Evolutionary conservation across 2,113 vertebrate species (phyloP).

Genomic region (Phocoena phocoena): DNA sequence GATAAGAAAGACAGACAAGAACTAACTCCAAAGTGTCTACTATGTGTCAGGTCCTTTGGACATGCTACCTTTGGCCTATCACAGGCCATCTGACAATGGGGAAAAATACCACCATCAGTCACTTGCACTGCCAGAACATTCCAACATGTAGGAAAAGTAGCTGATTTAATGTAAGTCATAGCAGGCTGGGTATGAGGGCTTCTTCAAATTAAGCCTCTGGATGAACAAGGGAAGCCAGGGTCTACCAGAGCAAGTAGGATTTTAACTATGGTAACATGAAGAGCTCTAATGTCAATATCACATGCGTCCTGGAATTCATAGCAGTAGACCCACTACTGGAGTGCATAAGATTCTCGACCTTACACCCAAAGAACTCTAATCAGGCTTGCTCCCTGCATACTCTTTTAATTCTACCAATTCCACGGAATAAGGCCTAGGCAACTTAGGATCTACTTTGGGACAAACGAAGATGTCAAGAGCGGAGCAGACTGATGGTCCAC

Average conservation of each 20-base stretch:
- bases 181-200: fast-evolving
- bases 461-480: background rate
- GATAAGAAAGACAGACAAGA: background rate
- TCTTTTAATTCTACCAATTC: background rate
- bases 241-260: background rate
- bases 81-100: background rate
- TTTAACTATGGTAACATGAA: background rate
- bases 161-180: background rate
- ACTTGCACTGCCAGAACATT: background rate
- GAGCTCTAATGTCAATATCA: background rate
- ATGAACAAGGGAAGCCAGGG: background rate
- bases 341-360: background rate
- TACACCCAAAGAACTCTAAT: background rate
- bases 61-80: background rate
- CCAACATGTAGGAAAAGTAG: background rate
- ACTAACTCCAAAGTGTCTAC: background rate
- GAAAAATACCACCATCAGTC: background rate
- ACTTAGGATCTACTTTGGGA: background rate
- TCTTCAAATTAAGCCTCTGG: background rate
- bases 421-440: background rate
- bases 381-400: background rate
- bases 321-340: fast-evolving
- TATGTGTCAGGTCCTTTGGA: background rate
- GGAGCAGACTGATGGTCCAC: background rate
- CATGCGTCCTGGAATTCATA: fast-evolving